These are phyloP conservation scores for Dendrolimus punctatus DNA, from an alignment of 1,140 invertebrate species.

Conservation along the genomic window DNA sequence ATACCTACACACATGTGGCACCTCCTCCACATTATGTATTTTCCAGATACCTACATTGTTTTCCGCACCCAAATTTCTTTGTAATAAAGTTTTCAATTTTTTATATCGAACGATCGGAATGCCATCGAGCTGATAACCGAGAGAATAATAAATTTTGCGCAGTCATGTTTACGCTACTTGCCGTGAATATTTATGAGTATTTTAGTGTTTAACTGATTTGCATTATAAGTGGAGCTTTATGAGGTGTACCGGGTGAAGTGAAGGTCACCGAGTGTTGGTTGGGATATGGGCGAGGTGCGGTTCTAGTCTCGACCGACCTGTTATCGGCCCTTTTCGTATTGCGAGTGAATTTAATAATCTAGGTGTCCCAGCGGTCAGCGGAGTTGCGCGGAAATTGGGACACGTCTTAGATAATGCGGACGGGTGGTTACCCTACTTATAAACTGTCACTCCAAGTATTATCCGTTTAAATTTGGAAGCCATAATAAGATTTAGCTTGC, in stretches of 20 bases:
- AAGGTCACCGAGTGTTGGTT: neutral
- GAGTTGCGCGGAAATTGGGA: slow-evolving; percentile 13
- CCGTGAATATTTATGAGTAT: slow-evolving; percentile 4
- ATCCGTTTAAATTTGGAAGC: no score
- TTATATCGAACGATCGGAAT: no score
- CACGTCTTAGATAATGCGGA: slow-evolving; percentile 13
- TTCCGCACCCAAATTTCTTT: neutral
- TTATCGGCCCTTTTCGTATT: no score
- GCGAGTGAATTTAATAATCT: no score
- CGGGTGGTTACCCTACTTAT: slow-evolving; percentile 7
- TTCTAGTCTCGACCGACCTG: no score
- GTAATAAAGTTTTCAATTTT: no score
- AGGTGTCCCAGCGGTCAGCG: neutral
- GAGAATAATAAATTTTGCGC: no score
- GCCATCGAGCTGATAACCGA: no score
- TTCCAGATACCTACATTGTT: slow-evolving; percentile 44
- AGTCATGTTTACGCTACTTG: neutral
- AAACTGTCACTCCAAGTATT: neutral
- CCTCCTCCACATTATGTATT: slow-evolving; percentile 55
- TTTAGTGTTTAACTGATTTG: neutral
- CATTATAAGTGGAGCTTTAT: slow-evolving; percentile 1
- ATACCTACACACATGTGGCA: slow-evolving; percentile 59
- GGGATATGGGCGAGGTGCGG: no score
- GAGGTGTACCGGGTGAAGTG: neutral
- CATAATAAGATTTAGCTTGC: no score